Conservation (phyloP, 2,888 invertebrate genomes). For the Eucera pruinosa region DNA sequence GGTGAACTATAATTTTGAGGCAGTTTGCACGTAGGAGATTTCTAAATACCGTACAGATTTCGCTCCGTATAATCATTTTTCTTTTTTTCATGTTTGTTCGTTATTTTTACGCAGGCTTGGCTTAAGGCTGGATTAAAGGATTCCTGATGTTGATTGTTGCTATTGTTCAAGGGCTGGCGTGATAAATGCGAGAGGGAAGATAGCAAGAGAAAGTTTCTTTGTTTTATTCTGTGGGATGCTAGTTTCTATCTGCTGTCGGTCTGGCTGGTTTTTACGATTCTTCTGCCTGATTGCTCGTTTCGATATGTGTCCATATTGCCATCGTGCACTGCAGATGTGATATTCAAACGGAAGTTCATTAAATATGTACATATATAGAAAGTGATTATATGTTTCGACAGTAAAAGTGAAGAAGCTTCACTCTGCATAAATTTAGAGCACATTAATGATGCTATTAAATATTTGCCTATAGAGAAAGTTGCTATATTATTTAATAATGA, state of each 20-base stretch:
- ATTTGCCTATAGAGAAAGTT: too few species aligned
- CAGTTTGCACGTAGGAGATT: slow-evolving; percentile 18
- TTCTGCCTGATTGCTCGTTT: background rate
- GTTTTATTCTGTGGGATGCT: background rate
- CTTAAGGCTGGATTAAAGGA: background rate
- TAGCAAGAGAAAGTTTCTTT: background rate
- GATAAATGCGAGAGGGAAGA: background rate
- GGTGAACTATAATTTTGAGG: slow-evolving; percentile 6
- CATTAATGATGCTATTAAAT: too few species aligned
- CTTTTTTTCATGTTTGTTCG: too few species aligned
- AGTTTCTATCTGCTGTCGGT: slow-evolving; percentile 15
- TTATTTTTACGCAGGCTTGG: background rate
- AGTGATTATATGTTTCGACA: too few species aligned
- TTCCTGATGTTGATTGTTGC: background rate
- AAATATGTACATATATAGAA: background rate
- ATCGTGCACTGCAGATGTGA: background rate
- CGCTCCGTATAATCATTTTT: too few species aligned
- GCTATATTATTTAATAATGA: too few species aligned
- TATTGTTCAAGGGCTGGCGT: background rate
- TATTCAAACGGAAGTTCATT: background rate
- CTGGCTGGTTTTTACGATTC: background rate
- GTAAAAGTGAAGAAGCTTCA: too few species aligned
- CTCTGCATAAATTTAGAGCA: too few species aligned
- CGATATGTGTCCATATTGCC: background rate
- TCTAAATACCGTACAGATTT: too few species aligned